Evolutionary conservation across 2,797 vertebrate species (phyloP).

Genomic region (Scarus forsteni): DNA sequence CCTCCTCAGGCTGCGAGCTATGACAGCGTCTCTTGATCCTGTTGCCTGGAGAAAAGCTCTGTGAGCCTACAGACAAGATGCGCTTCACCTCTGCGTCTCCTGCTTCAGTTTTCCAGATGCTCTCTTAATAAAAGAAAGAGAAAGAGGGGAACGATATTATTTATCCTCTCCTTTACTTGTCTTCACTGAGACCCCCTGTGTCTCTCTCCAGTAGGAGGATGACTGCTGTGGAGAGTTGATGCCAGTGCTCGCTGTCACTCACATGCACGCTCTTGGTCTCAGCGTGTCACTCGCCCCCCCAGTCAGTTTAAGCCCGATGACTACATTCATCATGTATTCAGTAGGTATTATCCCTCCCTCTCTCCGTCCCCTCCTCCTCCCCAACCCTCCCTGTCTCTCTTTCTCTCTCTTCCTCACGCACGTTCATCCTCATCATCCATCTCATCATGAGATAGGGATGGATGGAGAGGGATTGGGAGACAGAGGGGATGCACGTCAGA

Average conservation of each 20-base stretch:
- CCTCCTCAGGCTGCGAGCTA: constrained; percentile 58
- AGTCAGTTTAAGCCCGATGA: constrained; percentile 83
- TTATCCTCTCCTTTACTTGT: constrained; percentile 46
- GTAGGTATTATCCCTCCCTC: constrained; percentile 80
- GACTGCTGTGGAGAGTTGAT: constrained; percentile 72
- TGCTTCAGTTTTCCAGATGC: constrained; percentile 17
- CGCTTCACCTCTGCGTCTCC: constrained; percentile 29
- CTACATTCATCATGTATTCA: constrained; percentile 91
- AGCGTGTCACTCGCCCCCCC: constrained; percentile 59
- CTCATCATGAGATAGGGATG: constrained; percentile 67
- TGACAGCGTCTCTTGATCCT: constrained; percentile 36
- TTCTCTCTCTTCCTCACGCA: constrained; percentile 52
- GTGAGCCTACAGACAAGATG: constrained; percentile 21
- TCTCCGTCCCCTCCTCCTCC: constrained; percentile 25
- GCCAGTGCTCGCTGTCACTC: constrained; percentile 81
- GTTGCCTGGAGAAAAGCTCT: constrained; percentile 31
- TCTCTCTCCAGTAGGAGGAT: constrained; percentile 78
- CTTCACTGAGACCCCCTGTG: constrained; percentile 54
- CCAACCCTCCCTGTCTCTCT: constrained; percentile 41
- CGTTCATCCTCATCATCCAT: constrained; percentile 69
- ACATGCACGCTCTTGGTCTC: constrained; percentile 63
- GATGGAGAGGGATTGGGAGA: constrained; percentile 62
- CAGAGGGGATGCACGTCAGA: constrained; percentile 47
- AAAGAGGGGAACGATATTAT: constrained; percentile 22
- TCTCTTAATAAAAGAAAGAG: constrained; percentile 39